phyloP scores from a whole-genome alignment of 2,888 invertebrate genomes.

The Torymus texanus region DNA sequence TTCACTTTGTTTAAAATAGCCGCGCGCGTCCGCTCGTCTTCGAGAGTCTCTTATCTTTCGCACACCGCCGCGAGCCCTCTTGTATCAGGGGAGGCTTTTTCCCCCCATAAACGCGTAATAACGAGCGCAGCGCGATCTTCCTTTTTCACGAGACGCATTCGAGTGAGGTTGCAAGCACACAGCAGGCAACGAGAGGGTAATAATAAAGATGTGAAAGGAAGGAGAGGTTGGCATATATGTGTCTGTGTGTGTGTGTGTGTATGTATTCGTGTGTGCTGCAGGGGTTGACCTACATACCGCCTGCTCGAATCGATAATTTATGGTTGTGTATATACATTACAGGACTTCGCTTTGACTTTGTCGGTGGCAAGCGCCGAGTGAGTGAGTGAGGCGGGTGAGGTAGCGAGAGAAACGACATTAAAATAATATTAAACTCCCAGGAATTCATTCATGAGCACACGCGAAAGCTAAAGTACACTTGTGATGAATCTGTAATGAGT shows the following conservation, averaged over 20 bases:
- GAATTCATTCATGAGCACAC: conserved; percentile 1
- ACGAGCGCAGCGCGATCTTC: too few species aligned
- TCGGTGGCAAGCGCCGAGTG: background rate
- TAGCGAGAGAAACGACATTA: background rate
- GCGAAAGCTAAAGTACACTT: background rate
- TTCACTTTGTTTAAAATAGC: conserved; percentile 37
- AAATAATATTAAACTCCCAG: background rate
- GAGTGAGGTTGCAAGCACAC: too few species aligned
- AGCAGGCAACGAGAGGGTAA: too few species aligned
- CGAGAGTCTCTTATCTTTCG: conserved; percentile 12
- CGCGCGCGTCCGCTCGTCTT: background rate
- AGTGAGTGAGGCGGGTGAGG: too few species aligned
- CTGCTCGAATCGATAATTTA: conserved; percentile 4
- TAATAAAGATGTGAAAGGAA: too few species aligned
- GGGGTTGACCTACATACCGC: conserved; percentile 4
- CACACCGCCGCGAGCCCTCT: background rate
- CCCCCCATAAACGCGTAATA: background rate
- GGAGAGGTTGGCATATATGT: too few species aligned
- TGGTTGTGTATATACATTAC: conserved; percentile 1
- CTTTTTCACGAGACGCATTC: too few species aligned
- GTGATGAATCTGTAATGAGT: background rate
- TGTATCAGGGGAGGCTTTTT: background rate
- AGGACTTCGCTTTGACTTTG: background rate
- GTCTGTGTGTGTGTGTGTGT: too few species aligned
- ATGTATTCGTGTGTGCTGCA: background rate